These are phyloP conservation scores for Phrynocephalus forsythii DNA, from an alignment of 2,797 vertebrate species.

Conservation along the genomic window DNA sequence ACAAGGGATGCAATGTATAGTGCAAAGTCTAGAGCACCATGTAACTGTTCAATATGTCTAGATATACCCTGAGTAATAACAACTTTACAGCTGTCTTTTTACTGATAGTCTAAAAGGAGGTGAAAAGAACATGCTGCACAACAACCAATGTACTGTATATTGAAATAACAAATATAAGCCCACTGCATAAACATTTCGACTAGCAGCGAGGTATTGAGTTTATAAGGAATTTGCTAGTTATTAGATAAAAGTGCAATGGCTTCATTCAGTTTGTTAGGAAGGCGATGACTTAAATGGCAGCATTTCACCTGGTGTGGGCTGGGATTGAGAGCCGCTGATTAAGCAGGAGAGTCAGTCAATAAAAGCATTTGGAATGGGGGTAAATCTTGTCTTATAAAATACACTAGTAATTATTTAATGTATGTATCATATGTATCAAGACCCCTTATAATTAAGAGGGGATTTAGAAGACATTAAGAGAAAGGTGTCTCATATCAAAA, in stretches of 20 bases:
- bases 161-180: not conserved
- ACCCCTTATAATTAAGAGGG: not conserved
- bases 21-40: not conserved
- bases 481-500: not conserved
- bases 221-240: not conserved
- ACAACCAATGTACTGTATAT: accelerated
- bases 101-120: not conserved
- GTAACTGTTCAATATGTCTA: not conserved
- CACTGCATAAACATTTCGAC: accelerated
- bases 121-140: accelerated
- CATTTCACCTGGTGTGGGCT: not conserved
- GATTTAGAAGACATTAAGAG: not conserved
- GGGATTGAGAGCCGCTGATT: not conserved
- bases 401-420: not conserved
- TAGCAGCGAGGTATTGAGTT: accelerated
- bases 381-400: not conserved
- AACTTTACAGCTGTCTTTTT: not conserved
- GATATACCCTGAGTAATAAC: not conserved
- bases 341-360: not conserved
- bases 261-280: slow-evolving; percentile 12
- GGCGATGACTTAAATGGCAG: not conserved
- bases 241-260: not conserved
- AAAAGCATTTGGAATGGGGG: not conserved
- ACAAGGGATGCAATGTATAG: not conserved
- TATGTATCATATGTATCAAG: not conserved